These are phyloP conservation scores for Ispidina lecontei DNA, from an alignment of 2,797 vertebrate species.

Conservation along the genomic window DNA sequence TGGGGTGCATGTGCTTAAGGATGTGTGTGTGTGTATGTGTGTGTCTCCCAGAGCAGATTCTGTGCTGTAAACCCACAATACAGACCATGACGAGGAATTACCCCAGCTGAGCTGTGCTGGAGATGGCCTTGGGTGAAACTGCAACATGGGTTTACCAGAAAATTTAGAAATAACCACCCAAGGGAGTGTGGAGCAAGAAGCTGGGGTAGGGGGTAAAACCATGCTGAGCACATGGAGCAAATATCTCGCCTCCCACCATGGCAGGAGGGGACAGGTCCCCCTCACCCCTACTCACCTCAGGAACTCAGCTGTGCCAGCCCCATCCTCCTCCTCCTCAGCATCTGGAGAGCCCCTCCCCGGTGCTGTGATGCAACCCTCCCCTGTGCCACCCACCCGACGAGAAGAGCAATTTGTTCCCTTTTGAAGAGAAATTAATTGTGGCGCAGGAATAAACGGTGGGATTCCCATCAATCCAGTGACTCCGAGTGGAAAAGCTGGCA, in stretches of 20 bases:
- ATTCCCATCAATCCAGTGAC: constrained; percentile 29
- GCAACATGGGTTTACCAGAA: accelerated
- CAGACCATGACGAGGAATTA: neutral
- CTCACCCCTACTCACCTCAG: neutral
- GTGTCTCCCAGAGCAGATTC: neutral
- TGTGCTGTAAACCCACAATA: neutral
- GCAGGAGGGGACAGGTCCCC: accelerated
- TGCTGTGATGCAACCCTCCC: neutral
- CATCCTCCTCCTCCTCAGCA: neutral
- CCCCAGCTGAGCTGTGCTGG: accelerated
- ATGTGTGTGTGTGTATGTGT: accelerated
- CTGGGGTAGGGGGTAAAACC: accelerated
- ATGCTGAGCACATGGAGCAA: accelerated
- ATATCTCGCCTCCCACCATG: accelerated
- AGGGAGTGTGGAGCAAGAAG: accelerated
- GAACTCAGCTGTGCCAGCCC: accelerated
- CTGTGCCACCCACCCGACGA: accelerated
- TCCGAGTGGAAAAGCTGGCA: constrained; percentile 32
- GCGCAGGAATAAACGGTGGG: neutral
- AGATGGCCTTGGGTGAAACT: accelerated
- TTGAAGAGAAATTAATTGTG: constrained; percentile 46
- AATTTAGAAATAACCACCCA: neutral
- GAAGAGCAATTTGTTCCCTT: constrained; percentile 45
- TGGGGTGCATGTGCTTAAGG: accelerated
- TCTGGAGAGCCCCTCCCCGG: neutral